Evolutionary conservation across 2,113 vertebrate genomes (phyloP).

Genomic region (Melanostigma gelatinosum): DNA sequence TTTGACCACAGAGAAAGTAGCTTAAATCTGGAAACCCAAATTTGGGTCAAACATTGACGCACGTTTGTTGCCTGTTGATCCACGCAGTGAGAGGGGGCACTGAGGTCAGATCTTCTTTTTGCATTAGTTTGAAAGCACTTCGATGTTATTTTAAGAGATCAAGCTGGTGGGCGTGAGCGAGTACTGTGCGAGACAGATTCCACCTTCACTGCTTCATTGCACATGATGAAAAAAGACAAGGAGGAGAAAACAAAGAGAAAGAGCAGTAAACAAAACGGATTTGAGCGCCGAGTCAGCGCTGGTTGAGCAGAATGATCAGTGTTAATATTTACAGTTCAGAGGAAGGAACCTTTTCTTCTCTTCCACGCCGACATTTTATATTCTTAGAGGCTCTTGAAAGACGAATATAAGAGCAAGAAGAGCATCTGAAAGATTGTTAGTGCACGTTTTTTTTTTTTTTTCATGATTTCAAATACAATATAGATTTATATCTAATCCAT

Average conservation of each 20-base stretch:
- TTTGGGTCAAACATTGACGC: conserved; percentile 13
- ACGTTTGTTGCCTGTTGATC: conserved; percentile 46
- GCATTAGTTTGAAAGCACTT: conserved; percentile 70
- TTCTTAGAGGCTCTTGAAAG: conserved; percentile 49
- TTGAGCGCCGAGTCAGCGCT: conserved; percentile 42
- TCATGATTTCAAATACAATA: conserved; percentile 79
- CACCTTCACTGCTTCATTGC: conserved; percentile 76
- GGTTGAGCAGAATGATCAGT: conserved; percentile 43
- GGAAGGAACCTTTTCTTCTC: conserved; percentile 13
- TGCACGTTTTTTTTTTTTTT: conserved; percentile 75
- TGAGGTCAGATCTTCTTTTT: conserved; percentile 79
- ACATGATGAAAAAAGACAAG: conserved; percentile 50
- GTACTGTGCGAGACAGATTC: conserved; percentile 61
- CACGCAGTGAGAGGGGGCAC: conserved; percentile 85
- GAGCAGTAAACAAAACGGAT: conserved; percentile 44
- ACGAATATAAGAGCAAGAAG: conserved; percentile 54
- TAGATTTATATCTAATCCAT: conserved; percentile 75
- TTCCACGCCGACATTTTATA: conserved; percentile 37
- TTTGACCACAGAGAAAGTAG: conserved; percentile 42
- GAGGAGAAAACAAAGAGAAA: conserved; percentile 11
- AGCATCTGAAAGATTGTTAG: conserved; percentile 81
- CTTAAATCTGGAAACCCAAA: conserved; percentile 47
- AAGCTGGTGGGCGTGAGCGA: conserved; percentile 50
- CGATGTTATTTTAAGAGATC: conserved; percentile 37
- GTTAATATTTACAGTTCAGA: conserved; percentile 68